phyloP scores from a whole-genome alignment of 2,113 vertebrate genomes.

The Setophaga petechia region DNA sequence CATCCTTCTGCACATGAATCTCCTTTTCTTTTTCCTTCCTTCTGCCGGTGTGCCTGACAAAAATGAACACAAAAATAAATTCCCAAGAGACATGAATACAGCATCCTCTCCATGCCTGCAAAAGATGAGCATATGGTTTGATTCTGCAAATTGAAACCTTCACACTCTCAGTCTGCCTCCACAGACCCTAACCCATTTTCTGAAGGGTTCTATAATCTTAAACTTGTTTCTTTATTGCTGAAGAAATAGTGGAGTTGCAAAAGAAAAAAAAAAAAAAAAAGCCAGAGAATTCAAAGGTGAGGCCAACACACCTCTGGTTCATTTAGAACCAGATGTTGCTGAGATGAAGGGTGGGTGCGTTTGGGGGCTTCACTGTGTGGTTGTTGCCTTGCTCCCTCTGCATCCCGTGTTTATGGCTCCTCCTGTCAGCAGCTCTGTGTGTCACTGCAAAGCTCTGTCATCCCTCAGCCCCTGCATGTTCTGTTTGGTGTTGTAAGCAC shows the following conservation, averaged over 20 bases:
- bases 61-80: neutral
- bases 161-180: neutral
- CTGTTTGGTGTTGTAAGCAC: neutral
- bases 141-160: neutral
- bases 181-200: neutral
- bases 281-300: neutral
- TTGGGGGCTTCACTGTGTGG: rapidly evolving
- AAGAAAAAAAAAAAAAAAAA: neutral
- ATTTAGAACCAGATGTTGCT: neutral
- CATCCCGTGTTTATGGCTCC: neutral
- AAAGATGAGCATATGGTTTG: neutral
- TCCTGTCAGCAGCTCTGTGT: neutral
- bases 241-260: neutral
- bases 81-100: neutral
- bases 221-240: neutral
- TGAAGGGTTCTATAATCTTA: neutral
- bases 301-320: neutral
- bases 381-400: neutral
- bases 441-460: neutral
- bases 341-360: neutral
- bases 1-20: neutral
- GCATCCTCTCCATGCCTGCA: neutral
- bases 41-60: neutral
- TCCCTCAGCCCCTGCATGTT: neutral
- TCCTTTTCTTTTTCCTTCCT: neutral